Conservation (phyloP, 2,113 vertebrate genomes). For the Motacilla alba region DNA sequence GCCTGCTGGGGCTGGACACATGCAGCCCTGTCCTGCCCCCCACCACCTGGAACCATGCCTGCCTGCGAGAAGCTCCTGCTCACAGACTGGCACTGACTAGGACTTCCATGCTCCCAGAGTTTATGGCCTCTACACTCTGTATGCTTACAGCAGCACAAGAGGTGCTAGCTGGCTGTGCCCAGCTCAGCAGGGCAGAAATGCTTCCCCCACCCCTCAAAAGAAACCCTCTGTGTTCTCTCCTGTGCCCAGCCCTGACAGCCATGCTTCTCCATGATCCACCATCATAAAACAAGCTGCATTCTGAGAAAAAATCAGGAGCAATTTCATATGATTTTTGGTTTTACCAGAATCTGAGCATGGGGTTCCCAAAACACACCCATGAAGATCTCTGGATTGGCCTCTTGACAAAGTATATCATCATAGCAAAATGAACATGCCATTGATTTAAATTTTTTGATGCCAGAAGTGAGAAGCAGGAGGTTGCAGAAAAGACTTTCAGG, state of each 20-base stretch:
- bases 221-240: background rate
- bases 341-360: background rate
- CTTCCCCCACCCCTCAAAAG: background rate
- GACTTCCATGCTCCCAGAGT: background rate
- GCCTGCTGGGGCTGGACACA: constrained; percentile 26
- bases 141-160: background rate
- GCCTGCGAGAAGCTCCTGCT: constrained; percentile 14
- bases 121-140: background rate
- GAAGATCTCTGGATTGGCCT: background rate
- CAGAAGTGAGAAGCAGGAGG: background rate
- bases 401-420: background rate
- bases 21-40: constrained; percentile 12
- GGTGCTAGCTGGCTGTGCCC: background rate
- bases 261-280: background rate
- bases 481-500: background rate
- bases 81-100: constrained; percentile 10
- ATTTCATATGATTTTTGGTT: background rate
- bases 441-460: background rate
- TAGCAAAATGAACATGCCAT: background rate
- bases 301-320: background rate
- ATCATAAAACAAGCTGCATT: background rate
- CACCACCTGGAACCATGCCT: constrained; percentile 50
- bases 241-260: background rate
- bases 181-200: background rate
- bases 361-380: background rate